phyloP scores from a whole-genome alignment of 2,113 vertebrate species.

The Cacatua alba region DNA sequence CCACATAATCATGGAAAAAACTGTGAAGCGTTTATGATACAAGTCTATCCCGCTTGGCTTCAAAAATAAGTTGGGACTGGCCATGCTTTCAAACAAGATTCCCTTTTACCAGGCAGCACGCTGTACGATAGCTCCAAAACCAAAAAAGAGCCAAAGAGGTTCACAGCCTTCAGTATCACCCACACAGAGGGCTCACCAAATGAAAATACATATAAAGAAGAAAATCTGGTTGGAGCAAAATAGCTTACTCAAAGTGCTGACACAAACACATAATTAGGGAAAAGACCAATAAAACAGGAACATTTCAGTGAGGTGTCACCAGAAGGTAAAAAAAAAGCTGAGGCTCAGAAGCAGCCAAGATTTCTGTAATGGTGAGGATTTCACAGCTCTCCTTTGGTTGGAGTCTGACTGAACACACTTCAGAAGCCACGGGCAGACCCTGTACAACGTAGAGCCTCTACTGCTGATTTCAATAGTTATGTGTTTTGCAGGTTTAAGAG shows the following conservation, averaged over 20 bases:
- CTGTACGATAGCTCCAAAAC: not conserved
- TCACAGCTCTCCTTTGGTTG: not conserved
- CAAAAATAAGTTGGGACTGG: not conserved
- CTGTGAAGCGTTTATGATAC: rapidly evolving
- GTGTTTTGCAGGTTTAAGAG: constrained; percentile 38
- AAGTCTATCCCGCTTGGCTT: rapidly evolving
- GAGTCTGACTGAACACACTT: not conserved
- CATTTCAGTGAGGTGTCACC: not conserved
- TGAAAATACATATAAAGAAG: not conserved
- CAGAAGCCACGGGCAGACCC: not conserved
- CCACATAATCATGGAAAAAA: not conserved
- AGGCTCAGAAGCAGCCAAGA: not conserved
- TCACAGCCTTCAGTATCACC: not conserved
- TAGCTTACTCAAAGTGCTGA: not conserved
- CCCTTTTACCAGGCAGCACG: not conserved
- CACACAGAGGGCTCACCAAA: not conserved
- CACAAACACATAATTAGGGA: not conserved
- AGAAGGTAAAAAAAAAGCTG: rapidly evolving
- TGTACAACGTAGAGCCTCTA: not conserved
- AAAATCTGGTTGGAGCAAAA: not conserved
- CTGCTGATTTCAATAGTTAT: not conserved
- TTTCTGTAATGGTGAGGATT: not conserved
- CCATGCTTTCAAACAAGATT: not conserved
- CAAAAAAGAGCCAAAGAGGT: not conserved
- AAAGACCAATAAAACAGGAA: not conserved